phyloP scores from a whole-genome alignment of 2,113 vertebrate species.

The Mystacornis crossleyi region DNA sequence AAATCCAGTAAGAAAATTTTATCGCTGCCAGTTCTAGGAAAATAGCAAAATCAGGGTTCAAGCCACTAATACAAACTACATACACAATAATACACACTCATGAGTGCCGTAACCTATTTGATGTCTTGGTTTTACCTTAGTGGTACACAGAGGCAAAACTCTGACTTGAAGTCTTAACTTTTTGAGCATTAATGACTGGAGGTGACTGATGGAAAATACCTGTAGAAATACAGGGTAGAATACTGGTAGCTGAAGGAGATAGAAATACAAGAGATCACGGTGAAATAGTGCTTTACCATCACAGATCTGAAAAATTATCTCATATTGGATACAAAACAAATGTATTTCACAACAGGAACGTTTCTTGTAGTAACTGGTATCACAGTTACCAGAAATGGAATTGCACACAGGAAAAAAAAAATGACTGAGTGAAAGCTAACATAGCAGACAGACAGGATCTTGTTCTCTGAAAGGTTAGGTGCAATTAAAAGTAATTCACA shows the following conservation, averaged over 20 bases:
- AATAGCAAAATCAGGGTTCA: background rate
- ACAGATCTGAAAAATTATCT: background rate
- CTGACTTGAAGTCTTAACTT: background rate
- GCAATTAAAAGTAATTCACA: slow-evolving; percentile 17
- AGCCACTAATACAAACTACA: background rate
- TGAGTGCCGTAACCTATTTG: background rate
- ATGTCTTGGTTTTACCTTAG: background rate
- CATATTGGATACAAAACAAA: background rate
- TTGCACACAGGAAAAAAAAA: background rate
- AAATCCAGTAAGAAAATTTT: background rate
- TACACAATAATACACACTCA: background rate
- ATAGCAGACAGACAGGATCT: background rate
- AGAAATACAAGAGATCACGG: background rate
- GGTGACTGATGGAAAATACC: background rate
- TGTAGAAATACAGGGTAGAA: background rate
- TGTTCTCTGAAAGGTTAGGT: background rate
- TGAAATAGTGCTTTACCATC: background rate
- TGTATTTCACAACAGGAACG: background rate
- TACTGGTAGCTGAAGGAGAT: background rate
- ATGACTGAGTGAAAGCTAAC: background rate
- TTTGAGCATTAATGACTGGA: background rate
- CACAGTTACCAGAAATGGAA: background rate
- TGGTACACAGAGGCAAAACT: background rate
- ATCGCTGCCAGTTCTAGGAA: background rate
- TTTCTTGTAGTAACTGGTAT: background rate